Conservation (phyloP, 2,888 invertebrate species). For the Agrotis ipsilon region DNA sequence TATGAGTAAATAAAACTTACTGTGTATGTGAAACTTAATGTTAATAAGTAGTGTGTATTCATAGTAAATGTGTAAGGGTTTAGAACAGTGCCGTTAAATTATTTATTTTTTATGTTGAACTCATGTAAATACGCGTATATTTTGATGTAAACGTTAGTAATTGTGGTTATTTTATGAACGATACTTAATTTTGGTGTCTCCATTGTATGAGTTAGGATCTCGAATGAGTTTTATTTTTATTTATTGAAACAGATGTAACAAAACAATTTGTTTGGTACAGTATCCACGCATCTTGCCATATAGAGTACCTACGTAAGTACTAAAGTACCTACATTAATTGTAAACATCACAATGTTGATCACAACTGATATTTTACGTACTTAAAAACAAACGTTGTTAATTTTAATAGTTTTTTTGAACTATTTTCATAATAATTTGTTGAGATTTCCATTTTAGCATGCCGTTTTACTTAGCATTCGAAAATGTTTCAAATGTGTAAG, state of each 20-base stretch:
- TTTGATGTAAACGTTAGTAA: constrained; percentile 86
- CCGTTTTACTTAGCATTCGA: constrained; percentile 76
- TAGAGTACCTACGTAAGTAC: constrained; percentile 57
- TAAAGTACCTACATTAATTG: constrained; percentile 56
- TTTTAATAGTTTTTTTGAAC: constrained; percentile 70
- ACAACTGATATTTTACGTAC: constrained; percentile 63
- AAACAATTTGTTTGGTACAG: constrained; percentile 60
- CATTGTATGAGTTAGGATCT: constrained; percentile 81
- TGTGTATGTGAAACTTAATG: constrained; percentile 83
- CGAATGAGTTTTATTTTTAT: constrained; percentile 78
- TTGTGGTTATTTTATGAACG: constrained; percentile 87
- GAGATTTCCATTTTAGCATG: constrained; percentile 61
- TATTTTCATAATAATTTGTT: constrained; percentile 65
- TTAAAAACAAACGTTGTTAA: constrained; percentile 67
- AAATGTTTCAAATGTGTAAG: constrained; percentile 82
- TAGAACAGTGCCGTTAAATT: constrained; percentile 87
- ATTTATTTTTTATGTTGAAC: constrained; percentile 91
- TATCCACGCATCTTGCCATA: constrained; percentile 72
- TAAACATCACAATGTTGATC: constrained; percentile 57
- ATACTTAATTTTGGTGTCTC: constrained; percentile 77
- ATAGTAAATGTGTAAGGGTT: constrained; percentile 87
- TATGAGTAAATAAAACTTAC: constrained; percentile 74
- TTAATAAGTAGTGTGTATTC: constrained; percentile 85
- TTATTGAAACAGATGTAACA: constrained; percentile 72
- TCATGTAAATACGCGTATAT: constrained; percentile 88